Evolutionary conservation across 2,797 vertebrate genomes (phyloP).

Genomic region (Forpus xanthops): DNA sequence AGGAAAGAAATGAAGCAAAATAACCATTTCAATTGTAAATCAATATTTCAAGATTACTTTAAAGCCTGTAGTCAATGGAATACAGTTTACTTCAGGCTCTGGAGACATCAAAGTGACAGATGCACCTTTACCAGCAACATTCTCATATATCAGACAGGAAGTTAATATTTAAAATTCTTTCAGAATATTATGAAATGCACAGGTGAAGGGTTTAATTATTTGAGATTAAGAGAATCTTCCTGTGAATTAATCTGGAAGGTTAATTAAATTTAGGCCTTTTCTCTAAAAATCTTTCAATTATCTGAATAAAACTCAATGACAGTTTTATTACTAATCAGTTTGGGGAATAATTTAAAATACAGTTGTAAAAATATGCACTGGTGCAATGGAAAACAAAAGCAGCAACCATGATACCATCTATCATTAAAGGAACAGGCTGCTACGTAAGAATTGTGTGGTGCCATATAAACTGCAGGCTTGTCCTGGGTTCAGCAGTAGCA

Average conservation of each 20-base stretch:
- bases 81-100: not conserved
- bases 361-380: not conserved
- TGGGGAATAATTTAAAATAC: not conserved
- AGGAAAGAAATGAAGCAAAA: slow-evolving; percentile 5
- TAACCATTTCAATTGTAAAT: slow-evolving; percentile 12
- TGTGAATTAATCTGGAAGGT: not conserved
- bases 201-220: not conserved
- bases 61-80: not conserved
- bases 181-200: not conserved
- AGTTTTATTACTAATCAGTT: not conserved
- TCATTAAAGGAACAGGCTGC: not conserved
- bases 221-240: not conserved
- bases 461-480: not conserved
- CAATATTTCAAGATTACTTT: not conserved
- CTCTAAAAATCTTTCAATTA: slow-evolving; percentile 4
- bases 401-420: accelerated
- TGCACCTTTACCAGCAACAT: not conserved
- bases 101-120: not conserved
- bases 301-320: not conserved
- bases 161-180: not conserved
- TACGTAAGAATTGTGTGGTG: not conserved
- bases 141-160: not conserved
- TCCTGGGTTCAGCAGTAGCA: too few relatives aligned
- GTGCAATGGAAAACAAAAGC: not conserved
- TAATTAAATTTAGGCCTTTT: not conserved